phyloP scores from a whole-genome alignment of 2,888 invertebrate species.

The Galerucella pusilla region DNA sequence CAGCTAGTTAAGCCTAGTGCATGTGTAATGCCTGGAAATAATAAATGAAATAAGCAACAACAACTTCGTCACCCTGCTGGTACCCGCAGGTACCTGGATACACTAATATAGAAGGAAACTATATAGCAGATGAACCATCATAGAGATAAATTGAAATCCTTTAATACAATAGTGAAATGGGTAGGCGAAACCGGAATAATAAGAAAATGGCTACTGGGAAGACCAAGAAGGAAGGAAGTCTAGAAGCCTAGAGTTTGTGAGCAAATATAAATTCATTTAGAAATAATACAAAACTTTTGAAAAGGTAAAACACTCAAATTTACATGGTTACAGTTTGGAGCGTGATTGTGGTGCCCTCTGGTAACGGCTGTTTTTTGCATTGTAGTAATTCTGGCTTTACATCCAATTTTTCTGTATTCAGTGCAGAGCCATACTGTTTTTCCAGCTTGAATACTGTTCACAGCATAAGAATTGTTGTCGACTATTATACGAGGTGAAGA shows the following conservation, averaged over 20 bases:
- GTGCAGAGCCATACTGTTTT: constrained; percentile 53
- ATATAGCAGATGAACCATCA: too few species aligned
- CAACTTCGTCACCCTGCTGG: too few species aligned
- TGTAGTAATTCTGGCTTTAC: constrained; percentile 49
- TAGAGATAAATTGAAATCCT: too few species aligned
- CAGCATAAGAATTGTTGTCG: constrained; percentile 46
- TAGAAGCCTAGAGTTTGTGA: background rate
- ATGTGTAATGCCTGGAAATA: too few species aligned
- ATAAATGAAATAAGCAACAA: too few species aligned
- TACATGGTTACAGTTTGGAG: constrained; percentile 40
- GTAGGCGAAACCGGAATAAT: too few species aligned
- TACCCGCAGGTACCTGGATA: too few species aligned
- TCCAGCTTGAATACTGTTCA: constrained; percentile 44
- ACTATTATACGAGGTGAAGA: constrained; percentile 50
- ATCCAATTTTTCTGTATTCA: constrained; percentile 48
- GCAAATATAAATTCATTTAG: constrained; percentile 20
- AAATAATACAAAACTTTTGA: constrained; percentile 38
- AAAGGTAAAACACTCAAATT: constrained; percentile 42
- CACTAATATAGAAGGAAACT: too few species aligned
- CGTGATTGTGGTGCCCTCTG: constrained; percentile 46
- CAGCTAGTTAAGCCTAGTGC: too few species aligned
- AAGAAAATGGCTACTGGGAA: too few species aligned
- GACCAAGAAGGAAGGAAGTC: too few species aligned
- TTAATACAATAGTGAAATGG: too few species aligned
- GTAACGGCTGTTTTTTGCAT: constrained; percentile 43